Evolutionary conservation across 2,797 vertebrate species (phyloP).

Genomic region (Dermochelys coriacea): DNA sequence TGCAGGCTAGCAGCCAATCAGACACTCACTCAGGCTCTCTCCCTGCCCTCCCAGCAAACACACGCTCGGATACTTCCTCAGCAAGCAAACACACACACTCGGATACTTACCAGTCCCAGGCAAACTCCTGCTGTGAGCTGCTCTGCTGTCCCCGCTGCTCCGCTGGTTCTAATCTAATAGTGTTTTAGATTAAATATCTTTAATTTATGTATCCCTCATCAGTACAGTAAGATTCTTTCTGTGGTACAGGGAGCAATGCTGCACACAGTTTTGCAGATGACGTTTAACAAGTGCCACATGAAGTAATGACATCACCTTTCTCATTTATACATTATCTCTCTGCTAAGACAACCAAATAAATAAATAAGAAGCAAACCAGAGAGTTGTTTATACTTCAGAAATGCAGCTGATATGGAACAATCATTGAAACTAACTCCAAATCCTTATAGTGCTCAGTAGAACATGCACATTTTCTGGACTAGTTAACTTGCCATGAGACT

Average conservation of each 20-base stretch:
- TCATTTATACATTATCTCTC: neutral
- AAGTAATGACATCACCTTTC: constrained; percentile 5
- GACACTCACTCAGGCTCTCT: too few relatives aligned
- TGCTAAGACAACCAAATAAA: neutral
- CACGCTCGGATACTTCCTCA: too few relatives aligned
- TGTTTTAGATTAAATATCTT: neutral
- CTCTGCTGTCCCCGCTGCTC: too few relatives aligned
- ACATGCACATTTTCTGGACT: accelerated
- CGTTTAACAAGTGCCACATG: neutral
- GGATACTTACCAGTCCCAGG: too few relatives aligned
- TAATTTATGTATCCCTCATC: neutral
- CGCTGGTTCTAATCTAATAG: too few relatives aligned
- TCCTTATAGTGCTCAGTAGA: neutral
- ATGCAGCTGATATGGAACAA: neutral
- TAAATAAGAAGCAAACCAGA: neutral
- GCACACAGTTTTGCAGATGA: constrained; percentile 2
- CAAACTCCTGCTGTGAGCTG: too few relatives aligned
- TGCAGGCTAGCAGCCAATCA: too few relatives aligned
- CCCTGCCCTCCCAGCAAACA: too few relatives aligned
- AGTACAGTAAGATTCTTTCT: neutral
- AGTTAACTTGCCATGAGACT: neutral
- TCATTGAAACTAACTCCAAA: neutral
- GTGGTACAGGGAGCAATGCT: neutral
- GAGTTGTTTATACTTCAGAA: neutral
- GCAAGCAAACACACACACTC: too few relatives aligned